Percentiles rank a stretch among this genome's conserved stretches.
These are phyloP conservation scores for Cephus runcator DNA, from an alignment of 2,888 invertebrate genomes.

Conservation along the genomic window DNA sequence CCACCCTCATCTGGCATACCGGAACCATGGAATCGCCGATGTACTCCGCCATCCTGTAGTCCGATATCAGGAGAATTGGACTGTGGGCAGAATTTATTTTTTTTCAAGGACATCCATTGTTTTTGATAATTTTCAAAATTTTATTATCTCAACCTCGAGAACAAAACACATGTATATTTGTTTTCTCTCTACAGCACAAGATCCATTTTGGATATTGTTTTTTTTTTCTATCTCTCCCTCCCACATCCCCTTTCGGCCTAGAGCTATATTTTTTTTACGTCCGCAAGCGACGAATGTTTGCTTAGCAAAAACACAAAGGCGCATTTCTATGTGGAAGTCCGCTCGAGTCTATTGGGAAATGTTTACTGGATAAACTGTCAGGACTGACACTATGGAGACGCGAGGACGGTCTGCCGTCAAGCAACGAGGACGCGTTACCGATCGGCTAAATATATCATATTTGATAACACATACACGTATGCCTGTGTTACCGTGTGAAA, in stretches of 20 bases:
- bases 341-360: neutral
- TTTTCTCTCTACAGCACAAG: neutral
- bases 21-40: conserved; percentile 72
- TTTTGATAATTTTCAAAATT: neutral
- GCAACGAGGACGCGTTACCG: neutral
- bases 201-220: neutral
- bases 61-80: conserved; percentile 85
- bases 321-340: neutral
- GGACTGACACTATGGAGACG: neutral
- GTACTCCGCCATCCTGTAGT: conserved; percentile 78
- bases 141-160: neutral
- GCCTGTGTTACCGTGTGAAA: neutral
- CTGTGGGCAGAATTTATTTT: conserved; percentile 69
- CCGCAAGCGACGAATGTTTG: neutral
- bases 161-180: neutral
- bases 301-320: neutral
- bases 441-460: neutral
- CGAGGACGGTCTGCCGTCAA: neutral
- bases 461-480: neutral
- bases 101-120: neutral
- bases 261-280: neutral
- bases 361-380: neutral
- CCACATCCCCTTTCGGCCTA: neutral
- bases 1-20: conserved; percentile 83
- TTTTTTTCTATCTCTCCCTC: neutral